A percentile compares a stretch with the other conserved stretches of the same genome.
These are phyloP conservation scores for Bubalus kerabau DNA, from an alignment of 2,113 vertebrate species.

Conservation along the genomic window DNA sequence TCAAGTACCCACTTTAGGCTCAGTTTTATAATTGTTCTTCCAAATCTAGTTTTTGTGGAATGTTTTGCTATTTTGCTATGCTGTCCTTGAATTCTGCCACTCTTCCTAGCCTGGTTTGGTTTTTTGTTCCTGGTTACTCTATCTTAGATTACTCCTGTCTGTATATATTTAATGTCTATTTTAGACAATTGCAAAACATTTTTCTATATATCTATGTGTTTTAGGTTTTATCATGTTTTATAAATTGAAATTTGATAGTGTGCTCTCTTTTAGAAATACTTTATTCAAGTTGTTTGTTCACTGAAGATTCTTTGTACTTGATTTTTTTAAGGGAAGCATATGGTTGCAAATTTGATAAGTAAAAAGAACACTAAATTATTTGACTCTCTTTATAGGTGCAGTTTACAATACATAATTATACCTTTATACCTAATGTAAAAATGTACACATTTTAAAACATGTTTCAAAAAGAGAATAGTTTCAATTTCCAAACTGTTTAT, in stretches of 20 bases:
- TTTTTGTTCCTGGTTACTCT: not conserved
- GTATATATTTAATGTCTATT: not conserved
- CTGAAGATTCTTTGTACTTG: not conserved
- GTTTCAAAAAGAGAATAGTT: not conserved
- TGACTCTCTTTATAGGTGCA: not conserved
- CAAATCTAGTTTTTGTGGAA: not conserved
- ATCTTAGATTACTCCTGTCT: not conserved
- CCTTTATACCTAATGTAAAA: not conserved
- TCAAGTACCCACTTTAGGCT: not conserved
- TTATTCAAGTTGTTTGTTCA: not conserved
- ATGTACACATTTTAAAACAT: not conserved
- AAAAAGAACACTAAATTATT: not conserved
- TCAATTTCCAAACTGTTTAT: not conserved
- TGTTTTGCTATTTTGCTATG: not conserved
- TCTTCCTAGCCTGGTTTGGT: not conserved
- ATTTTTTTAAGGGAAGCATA: not conserved
- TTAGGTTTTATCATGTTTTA: not conserved
- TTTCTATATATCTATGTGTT: not conserved
- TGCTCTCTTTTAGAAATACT: not conserved
- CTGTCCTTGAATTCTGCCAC: not conserved
- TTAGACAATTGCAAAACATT: not conserved
- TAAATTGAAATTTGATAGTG: not conserved
- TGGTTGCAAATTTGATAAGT: not conserved
- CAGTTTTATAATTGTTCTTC: not conserved
- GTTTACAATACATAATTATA: not conserved